Percentiles rank a stretch among this genome's conserved stretches.
Conservation (phyloP, 2,888 invertebrate species). For the Liodrosophila aerea region DNA sequence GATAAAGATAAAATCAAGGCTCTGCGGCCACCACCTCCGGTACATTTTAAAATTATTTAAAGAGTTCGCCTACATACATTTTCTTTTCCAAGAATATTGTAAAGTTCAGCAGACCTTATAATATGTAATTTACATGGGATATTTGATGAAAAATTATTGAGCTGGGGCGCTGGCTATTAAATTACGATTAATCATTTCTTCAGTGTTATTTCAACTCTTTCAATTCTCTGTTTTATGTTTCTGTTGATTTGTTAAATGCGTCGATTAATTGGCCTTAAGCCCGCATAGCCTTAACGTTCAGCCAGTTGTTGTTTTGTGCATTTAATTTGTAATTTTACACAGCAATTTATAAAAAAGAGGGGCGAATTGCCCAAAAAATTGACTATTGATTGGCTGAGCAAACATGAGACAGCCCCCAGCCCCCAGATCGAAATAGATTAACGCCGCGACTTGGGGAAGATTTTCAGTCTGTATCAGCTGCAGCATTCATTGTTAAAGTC, state of each 20-base stretch:
- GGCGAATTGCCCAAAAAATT: slow-evolving; percentile 54
- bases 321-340: slow-evolving; percentile 75
- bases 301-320: slow-evolving; percentile 20
- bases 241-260: slow-evolving; percentile 72
- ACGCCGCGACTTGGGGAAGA: slow-evolving; percentile 23
- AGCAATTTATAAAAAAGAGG: slow-evolving; percentile 47
- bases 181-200: slow-evolving; percentile 65
- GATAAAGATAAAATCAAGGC: too few relatives aligned
- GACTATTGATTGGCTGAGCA: slow-evolving; percentile 65
- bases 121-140: slow-evolving; percentile 1
- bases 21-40: too few relatives aligned
- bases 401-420: slow-evolving; percentile 46
- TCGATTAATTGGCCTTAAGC: slow-evolving; percentile 68
- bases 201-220: background rate
- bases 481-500: background rate
- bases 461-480: slow-evolving; percentile 58
- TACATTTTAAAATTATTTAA: too few relatives aligned
- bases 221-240: slow-evolving; percentile 9
- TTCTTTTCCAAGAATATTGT: too few relatives aligned
- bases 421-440: slow-evolving; percentile 36
- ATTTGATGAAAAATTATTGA: slow-evolving; percentile 44
- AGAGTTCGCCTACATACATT: too few relatives aligned
- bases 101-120: too few relatives aligned
- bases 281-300: slow-evolving; percentile 52
- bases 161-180: slow-evolving; percentile 51